Evolutionary conservation across 2,113 vertebrate genomes (phyloP).

Genomic region (Aplodontia rufa): DNA sequence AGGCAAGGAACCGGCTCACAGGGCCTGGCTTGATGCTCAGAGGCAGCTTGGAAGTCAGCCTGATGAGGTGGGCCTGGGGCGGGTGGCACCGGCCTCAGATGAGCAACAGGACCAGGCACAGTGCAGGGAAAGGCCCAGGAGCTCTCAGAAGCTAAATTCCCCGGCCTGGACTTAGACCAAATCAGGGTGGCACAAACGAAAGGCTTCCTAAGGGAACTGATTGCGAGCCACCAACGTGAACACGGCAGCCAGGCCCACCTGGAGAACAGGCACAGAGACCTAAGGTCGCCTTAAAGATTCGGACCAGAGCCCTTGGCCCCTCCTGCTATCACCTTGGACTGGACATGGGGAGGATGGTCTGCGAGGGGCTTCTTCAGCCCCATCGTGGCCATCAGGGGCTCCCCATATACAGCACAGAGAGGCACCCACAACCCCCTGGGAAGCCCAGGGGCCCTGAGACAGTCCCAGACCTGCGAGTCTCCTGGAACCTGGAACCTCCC

Average conservation of each 20-base stretch:
- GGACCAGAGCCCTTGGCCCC: background rate
- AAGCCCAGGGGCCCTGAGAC: fast-evolving
- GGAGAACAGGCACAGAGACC: background rate
- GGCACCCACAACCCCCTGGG: too few relatives aligned
- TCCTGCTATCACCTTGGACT: fast-evolving
- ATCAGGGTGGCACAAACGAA: background rate
- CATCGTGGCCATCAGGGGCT: fast-evolving
- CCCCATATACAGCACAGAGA: background rate
- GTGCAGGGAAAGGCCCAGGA: fast-evolving
- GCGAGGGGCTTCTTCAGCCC: background rate
- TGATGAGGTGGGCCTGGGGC: fast-evolving
- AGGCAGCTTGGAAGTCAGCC: background rate
- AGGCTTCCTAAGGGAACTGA: background rate
- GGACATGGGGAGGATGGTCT: background rate
- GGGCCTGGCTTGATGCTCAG: background rate
- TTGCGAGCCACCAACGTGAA: fast-evolving
- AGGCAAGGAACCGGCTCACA: background rate
- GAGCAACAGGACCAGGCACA: background rate
- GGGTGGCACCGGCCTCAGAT: fast-evolving
- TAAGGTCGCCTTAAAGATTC: background rate
- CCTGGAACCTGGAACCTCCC: background rate
- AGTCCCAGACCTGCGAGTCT: background rate
- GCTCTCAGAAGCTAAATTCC: background rate
- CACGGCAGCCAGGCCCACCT: background rate
- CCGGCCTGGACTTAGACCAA: background rate